phyloP scores from a whole-genome alignment of 1,140 invertebrate genomes.

The Eueides isabella region DNA sequence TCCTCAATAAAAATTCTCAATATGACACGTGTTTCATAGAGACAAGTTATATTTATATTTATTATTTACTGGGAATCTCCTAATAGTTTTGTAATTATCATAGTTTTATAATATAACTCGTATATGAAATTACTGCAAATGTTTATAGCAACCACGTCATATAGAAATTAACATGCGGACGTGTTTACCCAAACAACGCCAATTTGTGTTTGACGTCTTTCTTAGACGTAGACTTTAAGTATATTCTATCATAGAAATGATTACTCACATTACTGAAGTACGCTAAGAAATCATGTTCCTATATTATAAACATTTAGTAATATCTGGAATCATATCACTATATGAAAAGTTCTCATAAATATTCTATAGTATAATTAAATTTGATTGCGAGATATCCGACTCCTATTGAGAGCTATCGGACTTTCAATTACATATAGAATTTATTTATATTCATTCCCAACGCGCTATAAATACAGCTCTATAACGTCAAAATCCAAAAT shows the following conservation, averaged over 20 bases:
- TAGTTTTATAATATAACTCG: not conserved
- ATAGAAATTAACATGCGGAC: not conserved
- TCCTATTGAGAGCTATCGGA: not conserved
- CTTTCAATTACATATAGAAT: conserved; percentile 3
- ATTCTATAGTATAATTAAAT: not conserved
- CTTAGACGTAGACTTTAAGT: not conserved
- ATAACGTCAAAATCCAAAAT: conserved; percentile 18
- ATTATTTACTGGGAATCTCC: not conserved
- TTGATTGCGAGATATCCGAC: not conserved
- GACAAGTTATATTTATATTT: not conserved
- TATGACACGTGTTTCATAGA: not conserved
- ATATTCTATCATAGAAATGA: not conserved
- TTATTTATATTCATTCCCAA: not conserved
- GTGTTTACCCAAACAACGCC: conserved; percentile 3
- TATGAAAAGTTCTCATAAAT: not conserved
- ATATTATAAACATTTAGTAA: not conserved
- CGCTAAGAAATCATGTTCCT: not conserved
- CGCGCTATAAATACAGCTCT: not conserved
- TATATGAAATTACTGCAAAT: not conserved
- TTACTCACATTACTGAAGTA: not conserved
- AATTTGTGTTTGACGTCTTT: conserved; percentile 5
- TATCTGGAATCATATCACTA: not conserved
- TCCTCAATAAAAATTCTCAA: too few species aligned
- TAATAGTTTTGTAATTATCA: conserved; percentile 5
- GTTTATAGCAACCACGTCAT: not conserved